Evolutionary conservation across 2,113 vertebrate genomes (phyloP), one percentile per base, ranked within the genome.

Genomic region (Solea senegalensis): DNA sequence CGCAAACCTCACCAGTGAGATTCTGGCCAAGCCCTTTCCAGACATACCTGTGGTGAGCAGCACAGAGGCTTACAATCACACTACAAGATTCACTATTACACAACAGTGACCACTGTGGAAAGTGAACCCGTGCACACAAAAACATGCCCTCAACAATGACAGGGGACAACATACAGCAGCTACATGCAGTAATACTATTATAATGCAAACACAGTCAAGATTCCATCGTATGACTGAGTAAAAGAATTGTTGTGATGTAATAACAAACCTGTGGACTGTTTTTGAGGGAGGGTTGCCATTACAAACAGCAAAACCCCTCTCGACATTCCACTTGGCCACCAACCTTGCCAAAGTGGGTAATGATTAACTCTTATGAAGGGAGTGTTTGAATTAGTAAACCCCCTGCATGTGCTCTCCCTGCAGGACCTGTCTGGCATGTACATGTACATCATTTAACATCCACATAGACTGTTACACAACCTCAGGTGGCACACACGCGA

Each of bases 21-120:
- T 60, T 13, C 55, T 50, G 74, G 50, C 72, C 0, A 48, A 66
- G 65, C 65, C 68, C 55, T 77, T 43, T 39, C 48, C 62, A 79
- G 69, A 88, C 78, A 90, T 90, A 84, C 88, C 77, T 88, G 89
- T 72, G 88, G 86, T 84, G 43, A 72, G 63, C 50, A 48, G 62
- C 27, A 1, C 80, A 67, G 62, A 48, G 62, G 82, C 78, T 71
- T 26, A 83, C 58, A 77, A 67, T 80, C 69, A 60, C 66, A 43
- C 75, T 65, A 59, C 26, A 68, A 72, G 63, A 75, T 69, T 73
- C 66, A 65, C 71, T 60, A 39, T 86, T 87, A 67, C 88, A 76
- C 72, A 84, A 90, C 43, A 16, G 13, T 9, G 60, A 50, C 58
- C 41, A 64, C 64, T 8, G 67, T 65, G 55, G 66, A 78, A 66